Percentiles rank a stretch among this genome's conserved stretches.
These are phyloP conservation scores for Pterophyllum scalare DNA, from an alignment of 2,113 vertebrate genomes.

Conservation along the genomic window DNA sequence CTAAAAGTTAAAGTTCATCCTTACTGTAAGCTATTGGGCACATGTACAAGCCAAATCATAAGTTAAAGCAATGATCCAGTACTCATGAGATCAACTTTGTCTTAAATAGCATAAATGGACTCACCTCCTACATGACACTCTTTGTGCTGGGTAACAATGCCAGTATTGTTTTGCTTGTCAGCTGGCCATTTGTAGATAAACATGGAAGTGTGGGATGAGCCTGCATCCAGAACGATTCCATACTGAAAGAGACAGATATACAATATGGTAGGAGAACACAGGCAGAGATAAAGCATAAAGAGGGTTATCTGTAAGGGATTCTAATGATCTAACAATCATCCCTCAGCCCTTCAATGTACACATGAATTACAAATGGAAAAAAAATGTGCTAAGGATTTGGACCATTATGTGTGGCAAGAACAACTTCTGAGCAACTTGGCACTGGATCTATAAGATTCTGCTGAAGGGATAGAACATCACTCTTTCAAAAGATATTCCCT, in stretches of 20 bases:
- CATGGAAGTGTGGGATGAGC: constrained; percentile 89
- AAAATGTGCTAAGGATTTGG: not conserved
- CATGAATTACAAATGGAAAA: not conserved
- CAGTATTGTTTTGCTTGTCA: constrained; percentile 85
- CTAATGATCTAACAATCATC: not conserved
- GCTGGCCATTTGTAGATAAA: constrained; percentile 86
- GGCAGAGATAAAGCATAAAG: not conserved
- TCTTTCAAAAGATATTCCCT: not conserved
- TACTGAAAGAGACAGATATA: constrained; percentile 75
- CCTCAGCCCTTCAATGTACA: not conserved
- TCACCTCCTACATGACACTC: constrained; percentile 81
- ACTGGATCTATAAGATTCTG: no score
- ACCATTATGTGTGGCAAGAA: not conserved
- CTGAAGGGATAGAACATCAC: not conserved
- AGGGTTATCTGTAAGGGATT: not conserved
- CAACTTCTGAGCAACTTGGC: not conserved
- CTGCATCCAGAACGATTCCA: constrained; percentile 88
- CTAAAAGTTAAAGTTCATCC: not conserved
- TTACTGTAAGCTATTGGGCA: not conserved
- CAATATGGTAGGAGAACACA: not conserved
- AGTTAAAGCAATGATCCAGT: not conserved
- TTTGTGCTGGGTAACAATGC: constrained; percentile 85
- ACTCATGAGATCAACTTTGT: no score
- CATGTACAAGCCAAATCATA: not conserved
- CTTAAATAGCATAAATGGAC: not conserved